These are phyloP conservation scores for Pantherophis guttatus DNA, from an alignment of 2,113 vertebrate genomes.

Conservation along the genomic window DNA sequence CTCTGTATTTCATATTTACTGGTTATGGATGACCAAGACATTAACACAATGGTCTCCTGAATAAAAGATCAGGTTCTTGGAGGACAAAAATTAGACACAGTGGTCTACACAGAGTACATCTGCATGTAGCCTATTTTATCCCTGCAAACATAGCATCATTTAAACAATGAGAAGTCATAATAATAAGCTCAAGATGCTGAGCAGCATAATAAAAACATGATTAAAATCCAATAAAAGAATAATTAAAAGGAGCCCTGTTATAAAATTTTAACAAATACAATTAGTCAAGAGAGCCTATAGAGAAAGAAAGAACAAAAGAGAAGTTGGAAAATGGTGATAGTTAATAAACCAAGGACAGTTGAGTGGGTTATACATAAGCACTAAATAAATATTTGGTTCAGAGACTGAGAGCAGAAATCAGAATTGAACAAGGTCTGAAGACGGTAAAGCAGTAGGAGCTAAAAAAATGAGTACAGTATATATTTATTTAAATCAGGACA, in stretches of 20 bases:
- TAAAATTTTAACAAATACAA: constrained; percentile 52
- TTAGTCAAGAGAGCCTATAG: not conserved
- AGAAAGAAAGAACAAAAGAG: not conserved
- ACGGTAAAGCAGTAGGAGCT: constrained; percentile 5
- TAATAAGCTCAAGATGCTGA: constrained; percentile 46
- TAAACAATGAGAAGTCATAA: constrained; percentile 46
- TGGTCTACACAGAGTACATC: constrained; percentile 37
- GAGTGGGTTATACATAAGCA: constrained; percentile 9
- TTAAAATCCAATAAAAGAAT: constrained; percentile 55
- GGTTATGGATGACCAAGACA: constrained; percentile 34
- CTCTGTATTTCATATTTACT: constrained; percentile 23
- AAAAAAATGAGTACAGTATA: not conserved
- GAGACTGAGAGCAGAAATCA: not conserved
- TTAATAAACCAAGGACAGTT: constrained; percentile 9
- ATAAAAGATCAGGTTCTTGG: constrained; percentile 34
- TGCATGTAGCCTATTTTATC: constrained; percentile 54
- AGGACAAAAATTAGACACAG: constrained; percentile 31
- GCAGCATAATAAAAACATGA: constrained; percentile 48
- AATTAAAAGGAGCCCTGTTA: constrained; percentile 36
- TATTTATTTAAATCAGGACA: constrained; percentile 8
- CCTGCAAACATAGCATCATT: constrained; percentile 41
- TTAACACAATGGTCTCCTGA: constrained; percentile 23
- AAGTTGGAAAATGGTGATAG: constrained; percentile 1
- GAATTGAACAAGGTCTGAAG: not conserved
- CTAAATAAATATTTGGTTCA: constrained; percentile 9